Base-by-base conservation (phyloP, 2,888 invertebrate species). In the Agonopterix subpropinquella region DNA sequence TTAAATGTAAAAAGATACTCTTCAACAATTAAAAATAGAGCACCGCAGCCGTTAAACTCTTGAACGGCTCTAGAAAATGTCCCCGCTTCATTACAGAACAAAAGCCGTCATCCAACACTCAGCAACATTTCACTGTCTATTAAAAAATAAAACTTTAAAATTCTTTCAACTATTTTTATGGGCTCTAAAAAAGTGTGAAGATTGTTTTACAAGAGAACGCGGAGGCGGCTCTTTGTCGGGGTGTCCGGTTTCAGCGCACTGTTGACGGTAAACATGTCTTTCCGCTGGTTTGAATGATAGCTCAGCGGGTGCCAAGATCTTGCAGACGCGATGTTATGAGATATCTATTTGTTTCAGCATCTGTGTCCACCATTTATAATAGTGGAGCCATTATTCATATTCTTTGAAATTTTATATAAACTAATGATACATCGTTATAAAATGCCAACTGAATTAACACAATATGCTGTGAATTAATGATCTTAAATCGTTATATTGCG, bases 41-140 rank as follows among this genome's bases (percentile, higher is more conserved):
- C 74, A 68, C 62, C 69, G 64, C 67, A 64, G 64, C 56, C 59
- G 75, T 67, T 80, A 85, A 83, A 85, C 84, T 83, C 80, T 67
- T 65, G 64, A 79, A 76, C 62, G 75, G 74, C 70, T 73, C 70
- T 74, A 80, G 74, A 77, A 79, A 80, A 71, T 80, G 84, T 85
- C 84, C 73, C 83, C 77, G 77, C 73, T 81, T 83, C 83, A 80
- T 83, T 82, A 84, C 78, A 82, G 81, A 85, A 86, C 86, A 88
- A 87, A 88, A 87, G 87, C 86, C 83, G 87, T 86, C 87, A 85
- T 76, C 79, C 65, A 81, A 80, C 80, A 80, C 80, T 84, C 85
- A 80, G 88, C 77, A 82, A 88, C 88, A 87, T 86, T 87, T 87
- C 87, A 87, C 79, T 82, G 86, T 85, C 85, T 86, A 84, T 85